These are phyloP conservation scores for Phorcus lineatus DNA, from an alignment of 2,888 invertebrate species.

Conservation along the genomic window DNA sequence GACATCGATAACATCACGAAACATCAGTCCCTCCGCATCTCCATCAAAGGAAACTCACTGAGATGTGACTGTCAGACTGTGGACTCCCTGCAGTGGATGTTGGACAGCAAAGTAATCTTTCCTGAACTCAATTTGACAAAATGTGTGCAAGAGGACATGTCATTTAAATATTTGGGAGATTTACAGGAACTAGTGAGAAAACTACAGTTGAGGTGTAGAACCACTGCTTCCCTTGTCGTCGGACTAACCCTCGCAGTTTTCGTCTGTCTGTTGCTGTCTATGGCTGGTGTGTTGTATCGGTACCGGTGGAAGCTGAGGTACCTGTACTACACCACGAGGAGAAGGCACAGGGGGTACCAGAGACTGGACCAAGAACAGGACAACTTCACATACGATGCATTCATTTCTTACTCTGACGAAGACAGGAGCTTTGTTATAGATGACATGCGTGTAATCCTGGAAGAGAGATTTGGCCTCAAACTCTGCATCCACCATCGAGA, in stretches of 20 bases:
- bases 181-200: not conserved
- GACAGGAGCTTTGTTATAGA: constrained; percentile 10
- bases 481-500: not conserved
- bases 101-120: not conserved
- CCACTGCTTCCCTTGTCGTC: constrained; percentile 26
- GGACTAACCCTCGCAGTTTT: not conserved
- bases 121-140: not conserved
- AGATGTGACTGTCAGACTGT: not conserved
- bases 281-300: constrained; percentile 23
- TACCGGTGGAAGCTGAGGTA: constrained; percentile 27
- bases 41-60: not conserved
- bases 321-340: constrained; percentile 9
- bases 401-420: constrained; percentile 39
- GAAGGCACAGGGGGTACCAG: not conserved
- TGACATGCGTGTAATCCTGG: not conserved
- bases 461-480: not conserved
- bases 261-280: constrained; percentile 8
- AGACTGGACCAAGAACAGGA: constrained; percentile 11
- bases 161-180: not conserved
- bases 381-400: not conserved
- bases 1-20: not conserved
- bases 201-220: constrained; percentile 30
- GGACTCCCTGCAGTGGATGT: not conserved
- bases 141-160: not conserved
- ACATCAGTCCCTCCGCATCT: not conserved